Evolutionary conservation across 2,888 invertebrate genomes (phyloP).

Genomic region (Drosophila phalerata): DNA sequence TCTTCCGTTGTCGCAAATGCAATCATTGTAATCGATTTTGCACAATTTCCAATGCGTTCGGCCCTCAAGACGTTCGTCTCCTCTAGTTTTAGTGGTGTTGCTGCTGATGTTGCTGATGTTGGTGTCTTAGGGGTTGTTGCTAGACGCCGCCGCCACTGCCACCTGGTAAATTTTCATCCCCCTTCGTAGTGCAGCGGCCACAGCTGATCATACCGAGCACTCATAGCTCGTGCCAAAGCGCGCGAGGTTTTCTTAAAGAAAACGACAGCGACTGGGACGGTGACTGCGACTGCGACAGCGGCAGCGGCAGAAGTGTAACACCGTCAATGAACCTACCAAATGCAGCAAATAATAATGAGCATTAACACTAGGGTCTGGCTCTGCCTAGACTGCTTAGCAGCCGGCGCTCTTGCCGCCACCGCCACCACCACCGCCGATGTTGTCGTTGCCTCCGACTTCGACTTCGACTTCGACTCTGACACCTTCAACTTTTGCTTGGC

Average conservation of each 20-base stretch:
- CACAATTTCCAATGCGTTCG: constrained; percentile 77
- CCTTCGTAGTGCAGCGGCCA: constrained; percentile 55
- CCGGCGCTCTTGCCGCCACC: constrained; percentile 66
- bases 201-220: constrained; percentile 70
- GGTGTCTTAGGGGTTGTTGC: constrained; percentile 60
- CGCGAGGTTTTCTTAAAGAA: constrained; percentile 71
- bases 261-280: constrained; percentile 17
- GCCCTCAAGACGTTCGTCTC: constrained; percentile 62
- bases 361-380: constrained; percentile 20
- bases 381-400: constrained; percentile 52
- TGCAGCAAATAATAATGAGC: constrained; percentile 78
- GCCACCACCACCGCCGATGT: constrained; percentile 24
- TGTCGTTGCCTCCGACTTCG: constrained; percentile 21
- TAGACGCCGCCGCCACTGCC: constrained; percentile 62
- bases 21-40: constrained; percentile 81
- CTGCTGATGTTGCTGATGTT: constrained; percentile 1
- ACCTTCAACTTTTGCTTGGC: constrained; percentile 76
- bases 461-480: constrained; percentile 59
- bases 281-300: constrained; percentile 22
- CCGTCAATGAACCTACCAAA: constrained; percentile 56
- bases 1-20: constrained; percentile 76
- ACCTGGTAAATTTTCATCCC: constrained; percentile 76
- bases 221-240: constrained; percentile 79
- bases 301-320: constrained; percentile 66
- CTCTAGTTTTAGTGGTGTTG: neutral